A percentile compares a stretch with the other conserved stretches of the same genome.
These are phyloP conservation scores for Pangasius djambal DNA, from an alignment of 2,797 vertebrate genomes.

Conservation along the genomic window DNA sequence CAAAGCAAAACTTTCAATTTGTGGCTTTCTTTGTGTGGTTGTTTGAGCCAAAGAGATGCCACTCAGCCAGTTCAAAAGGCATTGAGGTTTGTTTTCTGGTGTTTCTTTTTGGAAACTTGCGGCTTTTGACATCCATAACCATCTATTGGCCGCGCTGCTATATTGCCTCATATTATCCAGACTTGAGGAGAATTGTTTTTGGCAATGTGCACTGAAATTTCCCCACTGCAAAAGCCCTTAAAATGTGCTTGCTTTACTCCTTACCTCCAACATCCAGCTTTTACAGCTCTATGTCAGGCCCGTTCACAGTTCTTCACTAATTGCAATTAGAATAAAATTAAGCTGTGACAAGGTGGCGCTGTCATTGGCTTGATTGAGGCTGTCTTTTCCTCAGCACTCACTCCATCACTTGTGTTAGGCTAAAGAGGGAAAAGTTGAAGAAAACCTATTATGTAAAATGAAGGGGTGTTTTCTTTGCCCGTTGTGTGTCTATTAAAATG, in stretches of 20 bases:
- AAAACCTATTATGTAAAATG: conserved; percentile 29
- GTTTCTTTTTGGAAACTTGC: conserved; percentile 83
- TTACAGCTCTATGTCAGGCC: background rate
- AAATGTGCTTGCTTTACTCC: conserved; percentile 65
- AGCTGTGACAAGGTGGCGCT: conserved; percentile 7
- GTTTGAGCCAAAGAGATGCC: conserved; percentile 75
- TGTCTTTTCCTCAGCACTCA: conserved; percentile 18
- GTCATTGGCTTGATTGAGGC: conserved; percentile 23
- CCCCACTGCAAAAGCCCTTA: conserved; percentile 70
- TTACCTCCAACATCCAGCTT: conserved; percentile 44
- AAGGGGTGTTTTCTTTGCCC: conserved; percentile 48
- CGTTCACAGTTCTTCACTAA: conserved; percentile 30
- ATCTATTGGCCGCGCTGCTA: conserved; percentile 74
- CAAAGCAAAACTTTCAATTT: conserved; percentile 81
- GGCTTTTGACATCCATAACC: conserved; percentile 80
- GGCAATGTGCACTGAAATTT: conserved; percentile 76
- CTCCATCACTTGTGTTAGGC: background rate
- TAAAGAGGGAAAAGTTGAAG: conserved; percentile 5
- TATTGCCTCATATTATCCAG: conserved; percentile 82
- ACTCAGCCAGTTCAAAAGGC: conserved; percentile 76
- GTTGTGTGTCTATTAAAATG: conserved; percentile 47
- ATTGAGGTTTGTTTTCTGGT: conserved; percentile 79
- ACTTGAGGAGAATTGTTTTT: conserved; percentile 80
- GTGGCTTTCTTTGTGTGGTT: conserved; percentile 79
- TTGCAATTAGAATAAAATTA: conserved; percentile 50